Conservation (phyloP, 2,797 vertebrate genomes). For the Enteromius radiatus region DNA sequence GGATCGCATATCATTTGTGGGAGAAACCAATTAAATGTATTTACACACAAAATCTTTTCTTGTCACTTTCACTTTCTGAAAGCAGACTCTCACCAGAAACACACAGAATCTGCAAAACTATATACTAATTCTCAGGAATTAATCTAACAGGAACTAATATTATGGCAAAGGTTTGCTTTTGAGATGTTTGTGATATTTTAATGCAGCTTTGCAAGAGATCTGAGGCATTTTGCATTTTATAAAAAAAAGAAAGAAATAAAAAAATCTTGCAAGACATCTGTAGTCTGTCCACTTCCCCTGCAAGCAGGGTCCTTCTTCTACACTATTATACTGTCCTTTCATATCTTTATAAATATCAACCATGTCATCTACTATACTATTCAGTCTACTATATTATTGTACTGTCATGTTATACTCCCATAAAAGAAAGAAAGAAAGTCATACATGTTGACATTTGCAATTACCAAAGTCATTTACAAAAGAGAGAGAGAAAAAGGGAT, state of each 20-base stretch:
- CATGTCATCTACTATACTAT: neutral
- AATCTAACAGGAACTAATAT: too few species aligned
- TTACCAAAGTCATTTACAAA: neutral
- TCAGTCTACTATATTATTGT: neutral
- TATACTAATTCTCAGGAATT: too few species aligned
- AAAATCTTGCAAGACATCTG: neutral
- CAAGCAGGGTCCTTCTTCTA: neutral
- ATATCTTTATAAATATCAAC: neutral
- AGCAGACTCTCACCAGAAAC: too few species aligned
- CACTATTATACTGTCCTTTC: neutral
- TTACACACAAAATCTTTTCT: neutral
- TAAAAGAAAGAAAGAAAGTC: neutral
- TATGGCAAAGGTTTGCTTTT: too few species aligned
- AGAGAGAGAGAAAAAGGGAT: neutral
- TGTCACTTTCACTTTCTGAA: too few species aligned
- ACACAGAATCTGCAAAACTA: too few species aligned
- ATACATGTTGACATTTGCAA: neutral
- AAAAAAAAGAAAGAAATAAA: too few species aligned
- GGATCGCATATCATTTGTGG: neutral
- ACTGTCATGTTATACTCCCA: too few species aligned
- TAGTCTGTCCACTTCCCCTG: neutral
- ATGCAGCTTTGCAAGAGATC: too few species aligned
- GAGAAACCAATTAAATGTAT: neutral
- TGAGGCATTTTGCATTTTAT: too few species aligned
- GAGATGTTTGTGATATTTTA: too few species aligned